A percentile compares a stretch with the other conserved stretches of the same genome.
Conservation (phyloP, 2,888 invertebrate genomes). For the Gasteruption jaculator region DNA sequence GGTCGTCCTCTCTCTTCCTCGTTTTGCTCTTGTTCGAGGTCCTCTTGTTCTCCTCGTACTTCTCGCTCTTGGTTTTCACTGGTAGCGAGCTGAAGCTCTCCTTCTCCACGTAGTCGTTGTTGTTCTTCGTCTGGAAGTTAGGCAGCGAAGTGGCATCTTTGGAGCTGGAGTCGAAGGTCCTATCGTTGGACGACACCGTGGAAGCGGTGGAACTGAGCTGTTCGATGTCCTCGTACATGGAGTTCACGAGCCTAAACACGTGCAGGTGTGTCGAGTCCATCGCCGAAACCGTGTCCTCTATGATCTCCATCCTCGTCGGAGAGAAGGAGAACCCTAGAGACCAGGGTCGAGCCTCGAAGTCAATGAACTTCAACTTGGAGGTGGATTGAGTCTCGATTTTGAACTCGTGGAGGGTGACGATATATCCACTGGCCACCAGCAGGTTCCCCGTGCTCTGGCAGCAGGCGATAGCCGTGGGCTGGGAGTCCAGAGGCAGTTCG, state of each 20-base stretch:
- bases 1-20: too few relatives aligned
- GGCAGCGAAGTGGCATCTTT: too few relatives aligned
- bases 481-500: conserved; percentile 63
- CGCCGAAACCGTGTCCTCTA: conserved; percentile 67
- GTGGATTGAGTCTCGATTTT: conserved; percentile 64
- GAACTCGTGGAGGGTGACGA: conserved; percentile 59
- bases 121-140: too few relatives aligned
- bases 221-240: conserved; percentile 45
- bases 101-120: too few relatives aligned
- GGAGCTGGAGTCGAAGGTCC: too few relatives aligned
- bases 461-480: conserved; percentile 61
- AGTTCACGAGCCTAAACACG: conserved; percentile 49
- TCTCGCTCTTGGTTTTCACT: too few relatives aligned
- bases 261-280: conserved; percentile 61
- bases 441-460: conserved; percentile 58
- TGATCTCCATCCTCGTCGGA: conserved; percentile 59
- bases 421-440: conserved; percentile 50
- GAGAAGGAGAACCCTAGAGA: conserved; percentile 62
- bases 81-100: too few relatives aligned
- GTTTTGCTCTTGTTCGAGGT: too few relatives aligned
- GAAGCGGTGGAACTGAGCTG: conserved; percentile 41
- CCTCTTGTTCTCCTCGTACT: too few relatives aligned
- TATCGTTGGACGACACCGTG: conserved; percentile 37
- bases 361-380: conserved; percentile 65
- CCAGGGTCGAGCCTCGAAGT: conserved; percentile 66